Evolutionary conservation across 2,113 vertebrate genomes (phyloP).

Genomic region (Daubentonia madagascariensis): DNA sequence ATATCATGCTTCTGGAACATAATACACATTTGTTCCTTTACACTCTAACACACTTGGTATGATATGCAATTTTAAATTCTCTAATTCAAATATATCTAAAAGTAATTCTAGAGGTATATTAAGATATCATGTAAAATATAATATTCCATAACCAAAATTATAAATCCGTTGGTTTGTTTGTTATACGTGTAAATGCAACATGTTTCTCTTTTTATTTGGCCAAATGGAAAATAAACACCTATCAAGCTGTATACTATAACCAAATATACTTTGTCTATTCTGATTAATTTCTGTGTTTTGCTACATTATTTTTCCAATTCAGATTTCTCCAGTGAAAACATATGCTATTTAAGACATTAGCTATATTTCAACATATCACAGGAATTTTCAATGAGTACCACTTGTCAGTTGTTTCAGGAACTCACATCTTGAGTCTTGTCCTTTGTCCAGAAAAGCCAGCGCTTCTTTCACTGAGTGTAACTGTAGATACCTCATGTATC

Average conservation of each 20-base stretch:
- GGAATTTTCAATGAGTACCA: background rate
- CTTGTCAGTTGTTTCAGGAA: background rate
- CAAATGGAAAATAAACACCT: background rate
- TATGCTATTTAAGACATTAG: background rate
- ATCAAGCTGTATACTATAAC: background rate
- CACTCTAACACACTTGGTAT: background rate
- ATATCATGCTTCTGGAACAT: background rate
- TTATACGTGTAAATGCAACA: background rate
- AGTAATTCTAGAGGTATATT: background rate
- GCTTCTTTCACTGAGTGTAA: background rate
- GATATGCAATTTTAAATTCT: background rate
- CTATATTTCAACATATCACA: background rate
- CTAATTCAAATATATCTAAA: background rate
- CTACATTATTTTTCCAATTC: background rate
- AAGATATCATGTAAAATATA: background rate
- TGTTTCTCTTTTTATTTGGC: background rate
- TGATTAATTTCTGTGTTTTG: background rate
- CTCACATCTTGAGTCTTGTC: background rate
- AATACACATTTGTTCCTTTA: background rate
- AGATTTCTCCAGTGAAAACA: background rate
- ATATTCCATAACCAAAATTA: background rate
- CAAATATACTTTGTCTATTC: background rate
- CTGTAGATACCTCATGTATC: fast-evolving
- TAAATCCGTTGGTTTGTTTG: background rate
- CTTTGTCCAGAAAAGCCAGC: background rate